Conservation (phyloP, 2,797 vertebrate genomes). For the Sparidentex hasta region DNA sequence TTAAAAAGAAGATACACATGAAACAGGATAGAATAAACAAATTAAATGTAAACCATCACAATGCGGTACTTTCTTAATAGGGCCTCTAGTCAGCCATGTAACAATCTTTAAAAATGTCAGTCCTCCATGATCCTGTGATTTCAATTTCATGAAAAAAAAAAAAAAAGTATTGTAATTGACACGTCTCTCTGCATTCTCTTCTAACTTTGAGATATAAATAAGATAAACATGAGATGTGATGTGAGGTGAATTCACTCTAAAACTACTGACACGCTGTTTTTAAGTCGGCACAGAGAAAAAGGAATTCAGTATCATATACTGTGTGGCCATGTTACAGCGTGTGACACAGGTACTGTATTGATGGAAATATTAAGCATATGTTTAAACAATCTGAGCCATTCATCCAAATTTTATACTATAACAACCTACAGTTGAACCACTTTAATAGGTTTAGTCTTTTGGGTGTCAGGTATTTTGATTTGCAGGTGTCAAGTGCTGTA, state of each 20-base stretch:
- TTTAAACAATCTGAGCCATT: constrained; percentile 45
- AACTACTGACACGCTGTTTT: not conserved
- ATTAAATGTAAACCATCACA: constrained; percentile 31
- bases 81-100: constrained; percentile 19
- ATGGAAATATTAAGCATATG: constrained; percentile 18
- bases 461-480: not conserved
- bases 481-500: not conserved
- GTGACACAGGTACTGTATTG: constrained; percentile 6
- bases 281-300: constrained; percentile 12
- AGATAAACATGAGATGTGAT: not conserved
- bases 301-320: constrained; percentile 9
- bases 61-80: constrained; percentile 48
- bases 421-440: not conserved
- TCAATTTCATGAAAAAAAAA: not conserved
- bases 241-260: not conserved
- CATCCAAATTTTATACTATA: not conserved
- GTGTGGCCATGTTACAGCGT: constrained; percentile 10
- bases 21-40: constrained; percentile 3
- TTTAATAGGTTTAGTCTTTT: constrained; percentile 12
- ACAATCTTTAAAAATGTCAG: constrained; percentile 46
- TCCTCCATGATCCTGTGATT: constrained; percentile 3
- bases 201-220: not conserved
- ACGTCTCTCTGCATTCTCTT: not conserved
- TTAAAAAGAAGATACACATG: not conserved
- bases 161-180: not conserved